Evolutionary conservation across 2,888 invertebrate genomes (phyloP), one percentile per base, ranked within the genome.

Genomic region (Ypsolopha sequella): DNA sequence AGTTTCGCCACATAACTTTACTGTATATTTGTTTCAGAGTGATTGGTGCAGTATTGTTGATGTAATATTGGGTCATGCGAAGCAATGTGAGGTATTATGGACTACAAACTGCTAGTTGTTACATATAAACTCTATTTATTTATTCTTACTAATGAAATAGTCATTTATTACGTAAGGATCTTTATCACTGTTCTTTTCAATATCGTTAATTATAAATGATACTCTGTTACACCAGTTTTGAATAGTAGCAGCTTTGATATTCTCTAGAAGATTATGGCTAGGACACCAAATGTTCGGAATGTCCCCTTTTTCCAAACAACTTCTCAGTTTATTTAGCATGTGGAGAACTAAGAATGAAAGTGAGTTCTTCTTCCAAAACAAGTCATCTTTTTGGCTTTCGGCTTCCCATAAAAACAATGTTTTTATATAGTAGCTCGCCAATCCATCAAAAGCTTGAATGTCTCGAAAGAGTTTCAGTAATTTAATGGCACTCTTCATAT

Each of bases 361-460:
- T 0, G 76, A 73, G 9, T 65, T 69, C 2, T 56, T 63, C 53
- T 58, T 64, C 76, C 78, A 77, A 58, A 75, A 74, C 8, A 55
- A 52, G 8, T 63, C 57, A n/a, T 58, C 53, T 6, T 61, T 62
- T 38, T 13, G 11, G 48, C 56, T 55, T 38, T 57, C 45, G 38
- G 65, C 60, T 63, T 76, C 76, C 74, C 74, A 76, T 47, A 78
- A 59, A 66, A 76, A 76, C 54, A 78, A 55, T 4, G 77, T 72
- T 63, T 78, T 77, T 51, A 78, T 77, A 48, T 66, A 74, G 56
- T 77, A 78, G 55, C 78, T 78, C n/a, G 73, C 73, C 36, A 78
- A 51, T 57, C 68, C 66, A 38, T 70, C 61, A 53, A 78, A 77
- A 14, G 69, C 70, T 60, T 78, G 76, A 7, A 67, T 53, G 54